A percentile compares a stretch with the other conserved stretches of the same genome.
These are phyloP conservation scores for Drosophila vallismaia DNA, from an alignment of 2,888 invertebrate species.

Conservation along the genomic window DNA sequence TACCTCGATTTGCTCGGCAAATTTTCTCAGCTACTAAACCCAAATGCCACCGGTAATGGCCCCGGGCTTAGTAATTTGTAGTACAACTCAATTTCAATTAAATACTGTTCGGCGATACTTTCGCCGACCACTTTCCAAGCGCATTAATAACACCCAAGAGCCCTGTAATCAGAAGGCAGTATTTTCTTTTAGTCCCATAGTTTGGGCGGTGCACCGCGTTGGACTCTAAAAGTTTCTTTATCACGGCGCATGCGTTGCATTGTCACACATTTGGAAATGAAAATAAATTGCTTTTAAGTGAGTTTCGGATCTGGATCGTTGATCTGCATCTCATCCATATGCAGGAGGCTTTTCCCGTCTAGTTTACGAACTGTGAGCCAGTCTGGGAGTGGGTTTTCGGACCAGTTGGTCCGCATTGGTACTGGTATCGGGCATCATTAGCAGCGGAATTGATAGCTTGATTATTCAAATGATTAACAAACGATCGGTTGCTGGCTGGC, in stretches of 20 bases:
- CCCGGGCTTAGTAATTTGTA: slow-evolving; percentile 53
- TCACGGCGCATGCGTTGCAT: slow-evolving; percentile 72
- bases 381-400: slow-evolving; percentile 45
- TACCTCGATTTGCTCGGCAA: slow-evolving; percentile 61
- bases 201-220: background rate
- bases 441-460: slow-evolving; percentile 83
- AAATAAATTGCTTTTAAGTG: slow-evolving; percentile 68
- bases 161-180: slow-evolving; percentile 2
- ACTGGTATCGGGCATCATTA: slow-evolving; percentile 80
- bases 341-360: slow-evolving; percentile 65
- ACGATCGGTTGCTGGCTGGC: slow-evolving; percentile 50
- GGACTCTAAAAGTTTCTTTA: slow-evolving; percentile 45
- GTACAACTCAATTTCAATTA: slow-evolving; percentile 71
- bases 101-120: slow-evolving; percentile 61
- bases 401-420: slow-evolving; percentile 39
- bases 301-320: slow-evolving; percentile 28
- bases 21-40: slow-evolving; percentile 74
- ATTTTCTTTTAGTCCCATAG: background rate
- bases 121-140: slow-evolving; percentile 69
- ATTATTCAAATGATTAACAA: slow-evolving; percentile 82
- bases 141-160: slow-evolving; percentile 62
- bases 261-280: slow-evolving; percentile 76
- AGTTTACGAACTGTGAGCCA: slow-evolving; percentile 76
- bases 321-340: slow-evolving; percentile 64
- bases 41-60: slow-evolving; percentile 74